Base-by-base conservation (phyloP, 37 sponge, comb jelly and placozoan genomes). In the Mnemiopsis leidyi region DNA sequence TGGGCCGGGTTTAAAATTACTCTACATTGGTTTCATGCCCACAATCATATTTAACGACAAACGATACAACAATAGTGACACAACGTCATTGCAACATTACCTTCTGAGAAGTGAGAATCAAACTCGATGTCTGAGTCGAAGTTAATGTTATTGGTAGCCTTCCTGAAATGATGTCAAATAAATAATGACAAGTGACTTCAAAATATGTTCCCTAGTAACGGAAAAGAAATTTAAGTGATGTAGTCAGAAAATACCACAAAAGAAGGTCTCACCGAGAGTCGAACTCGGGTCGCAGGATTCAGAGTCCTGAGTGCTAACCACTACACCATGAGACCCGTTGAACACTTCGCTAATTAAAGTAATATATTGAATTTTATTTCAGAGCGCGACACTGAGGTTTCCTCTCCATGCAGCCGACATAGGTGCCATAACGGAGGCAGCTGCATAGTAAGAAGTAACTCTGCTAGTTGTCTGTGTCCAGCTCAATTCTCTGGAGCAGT, bases 281-380 rank as follows among this genome's bases (percentile, higher is more conserved):
- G 75, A 71, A 71, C 75, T 71, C 75, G 75, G 75, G 75, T 71
- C 75, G 75, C 75, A 71, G 30, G 75, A 71, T 71, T 71, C 75
- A 71, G 75, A 71, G 75, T 71, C 75, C 30, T 71, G 75, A 71
- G 75, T 71, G 75, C 75, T 71, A 71, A 71, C 75, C 75, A 28
- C 75, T 71, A 71, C 75, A 71, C 75, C 75, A 71, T 71, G 20
- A n/a, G 30, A 71, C 75, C 75, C n/a, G 5, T 28, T 23, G n/a
- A 71, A 7, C 30, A 71, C 30, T 7, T 71, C 2, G 20, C 20
- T 23, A 71, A 29, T 71, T 28, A n/a, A 28, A 29, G 3, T 18
- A 29, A 13, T 48, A 48, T 18, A 48, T 48, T 13, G 61, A 48
- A 18, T 18, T 48, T 48, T 48, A 48, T 48, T 48, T 48, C 61